Conservation (phyloP, 1,140 invertebrate genomes). For the Teleopsis dalmanni region DNA sequence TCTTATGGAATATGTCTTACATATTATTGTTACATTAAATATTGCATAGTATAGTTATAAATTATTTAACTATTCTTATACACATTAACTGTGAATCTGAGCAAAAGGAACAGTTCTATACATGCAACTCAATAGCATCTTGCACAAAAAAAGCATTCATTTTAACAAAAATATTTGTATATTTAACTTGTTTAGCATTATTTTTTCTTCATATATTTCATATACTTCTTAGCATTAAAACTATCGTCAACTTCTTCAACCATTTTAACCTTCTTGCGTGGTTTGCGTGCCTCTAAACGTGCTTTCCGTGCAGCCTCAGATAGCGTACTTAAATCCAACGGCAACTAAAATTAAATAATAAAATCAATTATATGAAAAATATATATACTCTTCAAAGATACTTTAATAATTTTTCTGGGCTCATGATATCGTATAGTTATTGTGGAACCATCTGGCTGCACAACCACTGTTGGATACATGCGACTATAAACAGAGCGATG, state of each 20-base stretch:
- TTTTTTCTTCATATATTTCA: slow-evolving; percentile 62
- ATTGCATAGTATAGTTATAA: too few species aligned
- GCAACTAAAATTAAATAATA: slow-evolving; percentile 54
- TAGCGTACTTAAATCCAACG: slow-evolving; percentile 63
- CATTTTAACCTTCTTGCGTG: slow-evolving; percentile 64
- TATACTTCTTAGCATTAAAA: slow-evolving; percentile 70
- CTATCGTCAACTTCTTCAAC: slow-evolving; percentile 68
- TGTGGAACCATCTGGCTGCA: slow-evolving; percentile 76
- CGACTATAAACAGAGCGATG: slow-evolving; percentile 60
- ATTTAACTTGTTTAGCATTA: slow-evolving; percentile 12
- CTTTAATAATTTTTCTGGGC: slow-evolving; percentile 76
- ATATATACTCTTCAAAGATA: slow-evolving; percentile 28
- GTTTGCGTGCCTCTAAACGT: slow-evolving; percentile 61
- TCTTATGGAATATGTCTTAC: too few species aligned
- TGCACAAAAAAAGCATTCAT: too few species aligned
- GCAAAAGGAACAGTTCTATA: too few species aligned
- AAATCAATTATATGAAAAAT: neutral
- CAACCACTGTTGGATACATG: slow-evolving; percentile 66
- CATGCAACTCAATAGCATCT: too few species aligned
- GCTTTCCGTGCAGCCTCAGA: slow-evolving; percentile 60
- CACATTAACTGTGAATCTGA: too few species aligned
- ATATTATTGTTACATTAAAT: too few species aligned
- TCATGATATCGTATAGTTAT: slow-evolving; percentile 73
- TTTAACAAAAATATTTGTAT: slow-evolving; percentile 1
- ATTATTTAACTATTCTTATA: too few species aligned